Evolutionary conservation across 2,888 invertebrate genomes (phyloP), one percentile per base, ranked within the genome.

Genomic region (Ennomos quercinarius): DNA sequence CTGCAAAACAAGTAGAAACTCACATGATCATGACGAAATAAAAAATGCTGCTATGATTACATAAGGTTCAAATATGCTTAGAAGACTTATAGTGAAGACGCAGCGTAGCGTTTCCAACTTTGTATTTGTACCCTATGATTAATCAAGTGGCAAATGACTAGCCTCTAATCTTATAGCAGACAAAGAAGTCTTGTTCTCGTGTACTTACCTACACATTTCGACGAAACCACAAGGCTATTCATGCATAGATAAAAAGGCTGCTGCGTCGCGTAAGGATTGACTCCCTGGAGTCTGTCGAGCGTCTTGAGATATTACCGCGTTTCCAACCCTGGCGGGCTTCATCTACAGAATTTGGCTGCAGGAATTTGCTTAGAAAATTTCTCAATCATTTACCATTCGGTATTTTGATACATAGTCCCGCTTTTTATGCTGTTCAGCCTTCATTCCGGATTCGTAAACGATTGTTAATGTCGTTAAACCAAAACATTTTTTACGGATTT

Each of bases 261-360:
- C 72, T 72, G 80, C 77, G 78, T 72, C 73, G 77, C 69, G 71
- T 67, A 72, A 71, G 77, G 75, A 72, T 76, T 63, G 61, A 61
- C 64, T 80, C 84, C 80, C 80, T 11, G 51, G 78, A 70, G 83
- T 47, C 61, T 55, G 54, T 53, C 73, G 71, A 66, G 67, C 74
- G 77, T 81, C 84, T 78, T 83, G 83, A 85, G 79, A 84, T 84
- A 84, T 83, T 84, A 79, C 78, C 73, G 73, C 73, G 74, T 77
- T 75, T 68, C 68, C 74, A 69, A 66, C 72, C 74, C 76, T 79
- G 80, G 83, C 83, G 80, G 77, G 74, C 75, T 74, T 73, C 76
- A 76, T 74, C 65, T 71, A 49, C 67, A 59, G 60, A 67, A 64
- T 71, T 64, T 54, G 55, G 55, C 36, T 57, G 44, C 53, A 62